phyloP scores from a whole-genome alignment of 2,797 vertebrate species.

The Epinephelus malabaricus region DNA sequence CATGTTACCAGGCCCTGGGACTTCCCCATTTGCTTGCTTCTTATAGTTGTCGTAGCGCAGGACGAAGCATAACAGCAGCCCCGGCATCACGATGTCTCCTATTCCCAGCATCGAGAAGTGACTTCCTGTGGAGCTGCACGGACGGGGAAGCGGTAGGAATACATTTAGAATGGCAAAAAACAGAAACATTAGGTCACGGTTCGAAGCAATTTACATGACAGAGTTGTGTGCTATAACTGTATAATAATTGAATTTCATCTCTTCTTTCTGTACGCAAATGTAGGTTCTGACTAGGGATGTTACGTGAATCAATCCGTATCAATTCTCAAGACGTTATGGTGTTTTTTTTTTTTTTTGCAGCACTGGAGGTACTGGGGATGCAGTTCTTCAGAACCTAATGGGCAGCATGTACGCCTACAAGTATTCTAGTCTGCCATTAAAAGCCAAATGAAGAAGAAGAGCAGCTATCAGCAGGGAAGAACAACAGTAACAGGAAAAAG shows the following conservation, averaged over 20 bases:
- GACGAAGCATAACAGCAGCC: slow-evolving; percentile 97
- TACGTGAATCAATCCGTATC: no score
- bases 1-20: slow-evolving; percentile 88
- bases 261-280: background rate
- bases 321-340: no score
- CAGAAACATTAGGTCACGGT: background rate
- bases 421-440: no score
- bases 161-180: background rate
- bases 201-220: no score
- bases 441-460: no score
- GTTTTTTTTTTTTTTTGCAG: no score
- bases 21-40: slow-evolving; percentile 94
- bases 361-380: no score
- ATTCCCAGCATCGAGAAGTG: slow-evolving; percentile 99
- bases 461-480: no score
- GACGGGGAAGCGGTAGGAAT: slow-evolving; percentile 1
- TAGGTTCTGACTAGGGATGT: background rate
- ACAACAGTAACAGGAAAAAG: no score
- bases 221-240: background rate
- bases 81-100: slow-evolving; percentile 99
- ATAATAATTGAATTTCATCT: background rate
- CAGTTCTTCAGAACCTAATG: no score
- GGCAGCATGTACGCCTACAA: no score
- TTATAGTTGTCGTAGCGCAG: slow-evolving; percentile 99
- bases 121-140: slow-evolving; percentile 94